phyloP scores from a whole-genome alignment of 2,113 vertebrate genomes.

The Pontoporia blainvillei region DNA sequence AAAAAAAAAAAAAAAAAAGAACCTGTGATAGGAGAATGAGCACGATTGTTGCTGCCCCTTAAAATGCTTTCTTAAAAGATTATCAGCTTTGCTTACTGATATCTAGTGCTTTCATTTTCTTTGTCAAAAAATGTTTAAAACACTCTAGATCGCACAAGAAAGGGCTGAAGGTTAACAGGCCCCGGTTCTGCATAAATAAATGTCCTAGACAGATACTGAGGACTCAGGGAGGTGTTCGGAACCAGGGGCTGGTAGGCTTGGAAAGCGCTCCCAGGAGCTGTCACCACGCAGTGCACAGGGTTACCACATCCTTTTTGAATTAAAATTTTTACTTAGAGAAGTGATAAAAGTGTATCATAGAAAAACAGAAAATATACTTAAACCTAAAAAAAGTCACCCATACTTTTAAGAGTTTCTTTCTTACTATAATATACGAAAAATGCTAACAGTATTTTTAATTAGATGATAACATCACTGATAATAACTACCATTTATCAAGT shows the following conservation, averaged over 20 bases:
- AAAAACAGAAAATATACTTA: neutral
- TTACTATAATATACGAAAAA: neutral
- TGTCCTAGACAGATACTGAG: neutral
- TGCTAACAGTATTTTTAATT: neutral
- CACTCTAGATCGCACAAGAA: neutral
- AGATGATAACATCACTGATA: neutral
- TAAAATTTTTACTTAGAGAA: neutral
- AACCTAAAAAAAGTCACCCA: neutral
- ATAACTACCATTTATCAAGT: neutral
- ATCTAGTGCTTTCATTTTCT: neutral
- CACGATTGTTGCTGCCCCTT: neutral
- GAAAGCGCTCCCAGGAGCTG: neutral
- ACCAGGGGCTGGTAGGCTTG: fast-evolving
- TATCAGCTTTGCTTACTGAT: neutral
- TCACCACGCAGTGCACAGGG: too few relatives aligned
- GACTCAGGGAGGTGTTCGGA: fast-evolving
- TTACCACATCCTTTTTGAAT: neutral
- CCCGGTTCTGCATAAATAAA: neutral
- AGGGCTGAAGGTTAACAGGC: neutral
- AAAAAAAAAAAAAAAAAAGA: neutral
- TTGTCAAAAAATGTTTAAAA: neutral
- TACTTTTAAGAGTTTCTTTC: neutral
- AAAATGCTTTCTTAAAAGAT: neutral
- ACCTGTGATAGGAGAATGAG: neutral
- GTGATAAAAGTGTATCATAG: neutral